Base-by-base conservation (phyloP, 2,113 vertebrate species). In the Cepphus grylle region DNA sequence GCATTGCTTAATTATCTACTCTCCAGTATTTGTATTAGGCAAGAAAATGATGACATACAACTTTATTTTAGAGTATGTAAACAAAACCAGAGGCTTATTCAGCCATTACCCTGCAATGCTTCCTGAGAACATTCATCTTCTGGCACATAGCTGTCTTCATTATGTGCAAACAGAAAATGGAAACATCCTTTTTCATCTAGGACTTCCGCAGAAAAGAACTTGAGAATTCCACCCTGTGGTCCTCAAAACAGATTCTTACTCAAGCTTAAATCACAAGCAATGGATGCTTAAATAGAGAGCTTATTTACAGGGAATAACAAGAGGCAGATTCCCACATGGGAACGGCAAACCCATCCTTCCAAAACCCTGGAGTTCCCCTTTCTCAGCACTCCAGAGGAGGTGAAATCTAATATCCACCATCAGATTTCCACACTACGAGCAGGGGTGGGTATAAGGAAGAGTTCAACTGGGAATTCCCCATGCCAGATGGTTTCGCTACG, bases 11-110 rank as follows among this genome's bases (percentile, higher is more conserved):
- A 81, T 88, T 91, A 90, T 74, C 50, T 71, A 70, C 43, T 89
- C 38, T 69, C 66, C 47, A 70, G 71, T 92, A 96, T 95, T 96
- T 94, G 95, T 45, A 55, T 20, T 71, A 69, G 40, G 74, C 70
- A 95, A 23, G n/a, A 94, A 93, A 96, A 94, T 72, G 5, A 94
- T 89, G 81, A 96, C 81, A 97, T 67, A 85, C 45, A 78, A 93
- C 81, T 81, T 95, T 81, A 93, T 95, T 91, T 90, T 77, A 87
- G 90, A 76, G 49, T 87, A 83, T 45, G 55, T 88, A 95, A 96
- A 97, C 69, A 97, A 90, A 97, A 72, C 26, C 71, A 79, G 67
- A 63, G 50, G 59, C 70, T 91, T 94, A 85, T 93, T 80, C 61
- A 79, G 85, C 63, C 67, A 72, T 56, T 88, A 84, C 78, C 72